Conservation (phyloP, 2,888 invertebrate species). For the Athetis lepigone region DNA sequence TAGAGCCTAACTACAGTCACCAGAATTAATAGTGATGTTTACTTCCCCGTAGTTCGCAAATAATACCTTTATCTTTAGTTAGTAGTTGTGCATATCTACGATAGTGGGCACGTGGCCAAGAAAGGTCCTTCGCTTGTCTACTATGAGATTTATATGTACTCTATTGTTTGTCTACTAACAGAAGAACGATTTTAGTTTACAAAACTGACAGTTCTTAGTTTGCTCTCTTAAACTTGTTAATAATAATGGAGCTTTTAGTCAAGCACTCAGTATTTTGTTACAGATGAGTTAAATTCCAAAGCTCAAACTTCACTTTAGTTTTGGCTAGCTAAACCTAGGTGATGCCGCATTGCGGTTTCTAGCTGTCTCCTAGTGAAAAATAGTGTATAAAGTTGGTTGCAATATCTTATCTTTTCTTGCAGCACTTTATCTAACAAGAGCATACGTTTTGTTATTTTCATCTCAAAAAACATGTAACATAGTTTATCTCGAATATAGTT, state of each 20-base stretch:
- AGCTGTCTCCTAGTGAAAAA: constrained; percentile 23
- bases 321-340: constrained; percentile 20
- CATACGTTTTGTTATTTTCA: constrained; percentile 8
- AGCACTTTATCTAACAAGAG: constrained; percentile 16
- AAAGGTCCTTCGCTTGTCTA: constrained; percentile 3
- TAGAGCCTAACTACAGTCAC: not conserved
- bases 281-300: not conserved
- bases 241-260: not conserved
- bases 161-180: constrained; percentile 17
- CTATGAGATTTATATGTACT: not conserved
- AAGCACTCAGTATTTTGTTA: constrained; percentile 1
- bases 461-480: constrained; percentile 14
- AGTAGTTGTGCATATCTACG: not conserved
- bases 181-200: not conserved
- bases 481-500: constrained; percentile 45
- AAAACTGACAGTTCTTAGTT: not conserved
- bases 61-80: not conserved
- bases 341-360: constrained; percentile 38
- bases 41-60: constrained; percentile 7
- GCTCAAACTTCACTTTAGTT: constrained; percentile 18
- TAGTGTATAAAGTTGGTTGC: constrained; percentile 16
- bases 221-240: not conserved
- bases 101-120: constrained; percentile 9
- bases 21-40: constrained; percentile 15
- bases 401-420: constrained; percentile 39